A percentile compares a stretch with the other conserved stretches of the same genome.
Conservation (phyloP, 2,113 vertebrate genomes). For the Thinocorus orbignyianus region DNA sequence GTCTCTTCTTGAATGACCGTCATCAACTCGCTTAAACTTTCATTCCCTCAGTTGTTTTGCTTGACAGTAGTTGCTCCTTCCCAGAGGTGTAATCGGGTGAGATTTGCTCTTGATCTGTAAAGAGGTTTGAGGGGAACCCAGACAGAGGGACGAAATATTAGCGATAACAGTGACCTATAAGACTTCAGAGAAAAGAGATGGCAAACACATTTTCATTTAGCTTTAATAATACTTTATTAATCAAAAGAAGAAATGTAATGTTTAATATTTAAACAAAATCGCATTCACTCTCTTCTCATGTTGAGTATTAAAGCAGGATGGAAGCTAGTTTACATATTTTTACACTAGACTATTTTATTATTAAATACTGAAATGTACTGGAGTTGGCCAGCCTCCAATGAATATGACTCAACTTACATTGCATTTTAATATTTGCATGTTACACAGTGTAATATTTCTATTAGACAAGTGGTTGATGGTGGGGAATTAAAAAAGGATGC, state of each 20-base stretch:
- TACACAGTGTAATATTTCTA: constrained; percentile 69
- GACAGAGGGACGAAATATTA: neutral
- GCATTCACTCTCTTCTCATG: constrained; percentile 64
- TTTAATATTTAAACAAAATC: constrained; percentile 72
- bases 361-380: constrained; percentile 73
- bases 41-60: neutral
- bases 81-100: neutral
- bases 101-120: neutral
- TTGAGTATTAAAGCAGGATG: constrained; percentile 71
- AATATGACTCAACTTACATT: constrained; percentile 68
- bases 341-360: constrained; percentile 69
- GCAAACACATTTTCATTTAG: constrained; percentile 55
- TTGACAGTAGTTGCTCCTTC: neutral
- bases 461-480: constrained; percentile 53
- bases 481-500: constrained; percentile 44
- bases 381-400: constrained; percentile 64
- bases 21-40: neutral
- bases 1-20: neutral
- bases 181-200: neutral
- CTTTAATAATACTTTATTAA: constrained; percentile 66
- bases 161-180: neutral
- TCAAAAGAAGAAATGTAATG: constrained; percentile 65
- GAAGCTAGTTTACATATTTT: constrained; percentile 73
- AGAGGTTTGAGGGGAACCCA: neutral
- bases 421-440: constrained; percentile 72